Evolutionary conservation across 2,888 invertebrate genomes (phyloP).

Genomic region (Apamea epomidion): DNA sequence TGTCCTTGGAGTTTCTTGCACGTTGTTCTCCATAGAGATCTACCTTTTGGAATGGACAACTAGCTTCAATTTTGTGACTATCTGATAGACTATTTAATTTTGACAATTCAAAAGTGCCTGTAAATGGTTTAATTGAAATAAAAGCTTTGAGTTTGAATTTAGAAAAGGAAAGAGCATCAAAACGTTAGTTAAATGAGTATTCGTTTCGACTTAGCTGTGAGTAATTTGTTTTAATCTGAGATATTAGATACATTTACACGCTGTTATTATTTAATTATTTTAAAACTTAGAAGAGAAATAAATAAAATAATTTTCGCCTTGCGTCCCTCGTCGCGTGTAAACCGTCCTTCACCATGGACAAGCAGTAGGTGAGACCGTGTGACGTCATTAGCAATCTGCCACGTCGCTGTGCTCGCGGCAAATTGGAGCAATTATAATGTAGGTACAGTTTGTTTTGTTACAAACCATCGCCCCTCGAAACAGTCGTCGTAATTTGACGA

Average conservation of each 20-base stretch:
- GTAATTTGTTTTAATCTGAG: neutral
- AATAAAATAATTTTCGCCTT: neutral
- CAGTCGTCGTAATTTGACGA: constrained; percentile 58
- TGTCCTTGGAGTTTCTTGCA: too few species aligned
- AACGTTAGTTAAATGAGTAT: neutral
- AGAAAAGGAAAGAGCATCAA: neutral
- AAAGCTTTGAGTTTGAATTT: too few species aligned
- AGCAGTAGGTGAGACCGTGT: constrained; percentile 80
- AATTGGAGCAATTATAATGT: constrained; percentile 86
- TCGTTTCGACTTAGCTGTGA: neutral
- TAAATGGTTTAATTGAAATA: too few species aligned
- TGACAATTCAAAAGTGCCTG: too few species aligned
- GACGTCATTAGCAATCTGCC: constrained; percentile 84
- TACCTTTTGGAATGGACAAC: too few species aligned
- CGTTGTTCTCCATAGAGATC: too few species aligned
- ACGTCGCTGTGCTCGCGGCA: constrained; percentile 78
- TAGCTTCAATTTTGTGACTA: too few species aligned
- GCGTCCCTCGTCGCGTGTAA: constrained; percentile 60
- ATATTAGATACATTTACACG: neutral
- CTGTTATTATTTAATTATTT: neutral
- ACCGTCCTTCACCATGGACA: constrained; percentile 62
- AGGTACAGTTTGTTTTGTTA: constrained; percentile 79
- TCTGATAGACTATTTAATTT: too few species aligned
- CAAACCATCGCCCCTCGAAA: constrained; percentile 60
- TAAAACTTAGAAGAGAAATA: neutral